Base-by-base conservation (phyloP, 2,113 vertebrate species). In the Pseudopodoces humilis region DNA sequence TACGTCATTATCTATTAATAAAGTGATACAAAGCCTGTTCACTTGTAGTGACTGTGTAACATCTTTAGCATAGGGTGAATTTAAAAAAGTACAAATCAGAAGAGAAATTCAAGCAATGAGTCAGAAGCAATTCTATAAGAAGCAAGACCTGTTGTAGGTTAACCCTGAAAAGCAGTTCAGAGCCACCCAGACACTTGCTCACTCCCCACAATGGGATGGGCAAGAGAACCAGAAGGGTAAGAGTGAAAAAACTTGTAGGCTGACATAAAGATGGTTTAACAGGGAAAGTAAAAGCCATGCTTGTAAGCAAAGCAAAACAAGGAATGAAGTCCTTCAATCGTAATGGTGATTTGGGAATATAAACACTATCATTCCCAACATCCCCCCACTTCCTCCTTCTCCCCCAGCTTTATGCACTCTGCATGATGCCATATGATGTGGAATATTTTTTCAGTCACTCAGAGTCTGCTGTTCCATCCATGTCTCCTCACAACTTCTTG, bases 271-370 rank as follows among this genome's bases (percentile, higher is more conserved):
- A 27, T 11, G 37, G 13, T n/a, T 86, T 50, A 68, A 55, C 7
- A 59, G 12, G 33, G 8, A 59, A 86, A 70, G 27, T 11, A 79
- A 83, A 95, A 86, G 14, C 10, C 0, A 3, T 1, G 6, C 1
- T 1, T 1, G 1, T 27, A 80, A 64, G 10, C 15, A 83, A 60
- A 77, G 11, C 15, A 83, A 84, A 81, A 27, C 5, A 62, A 62
- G 31, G 43, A 53, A 85, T 78, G 11, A 3, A 37, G 37, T 37
- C 14, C 16, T 13, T 23, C 27, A 52, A 0, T 2, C 0, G 0
- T 50, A 63, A 50, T 0, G 0, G 13, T 43, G 11, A 63, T 62
- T 31, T 63, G 10, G 20, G 33, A 88, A 83, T 35, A 50, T 19
- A 72, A 90, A 69, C 1, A 1, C 14, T 35, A 27, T 49, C 0